These are phyloP conservation scores for Meta bourneti DNA, from an alignment of 2,888 invertebrate genomes.

Conservation along the genomic window DNA sequence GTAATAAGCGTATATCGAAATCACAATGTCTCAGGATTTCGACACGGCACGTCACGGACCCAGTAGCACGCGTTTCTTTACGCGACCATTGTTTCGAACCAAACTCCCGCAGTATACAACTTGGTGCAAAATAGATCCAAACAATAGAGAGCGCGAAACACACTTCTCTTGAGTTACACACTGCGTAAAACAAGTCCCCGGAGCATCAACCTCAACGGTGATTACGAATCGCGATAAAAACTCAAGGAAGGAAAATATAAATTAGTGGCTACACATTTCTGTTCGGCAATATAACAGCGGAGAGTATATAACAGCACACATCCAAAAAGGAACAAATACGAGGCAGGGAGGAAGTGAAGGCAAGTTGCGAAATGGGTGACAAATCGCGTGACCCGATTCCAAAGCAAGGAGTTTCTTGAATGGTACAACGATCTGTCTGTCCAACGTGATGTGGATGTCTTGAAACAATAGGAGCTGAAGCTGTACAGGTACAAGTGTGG, in stretches of 20 bases:
- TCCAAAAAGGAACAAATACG: conserved; percentile 26
- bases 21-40: neutral
- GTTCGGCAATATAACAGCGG: neutral
- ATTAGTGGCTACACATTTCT: conserved; percentile 44
- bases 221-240: conserved; percentile 10
- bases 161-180: neutral
- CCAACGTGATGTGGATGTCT: conserved; percentile 18
- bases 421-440: conserved; percentile 30
- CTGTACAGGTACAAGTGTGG: conserved; percentile 49
- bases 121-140: conserved; percentile 18
- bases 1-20: conserved; percentile 9
- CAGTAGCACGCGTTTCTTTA: conserved; percentile 24
- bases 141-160: conserved; percentile 44
- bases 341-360: neutral
- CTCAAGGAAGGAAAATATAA: conserved; percentile 10
- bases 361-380: conserved; percentile 56
- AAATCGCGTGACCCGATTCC: conserved; percentile 69
- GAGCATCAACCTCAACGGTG: conserved; percentile 38
- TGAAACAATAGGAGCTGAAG: conserved; percentile 31
- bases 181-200: neutral
- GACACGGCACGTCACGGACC: conserved; percentile 33
- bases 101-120: neutral
- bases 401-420: conserved; percentile 31
- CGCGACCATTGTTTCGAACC: conserved; percentile 45
- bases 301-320: neutral